Evolutionary conservation across 2,113 vertebrate genomes (phyloP).

Genomic region (Lota lota): DNA sequence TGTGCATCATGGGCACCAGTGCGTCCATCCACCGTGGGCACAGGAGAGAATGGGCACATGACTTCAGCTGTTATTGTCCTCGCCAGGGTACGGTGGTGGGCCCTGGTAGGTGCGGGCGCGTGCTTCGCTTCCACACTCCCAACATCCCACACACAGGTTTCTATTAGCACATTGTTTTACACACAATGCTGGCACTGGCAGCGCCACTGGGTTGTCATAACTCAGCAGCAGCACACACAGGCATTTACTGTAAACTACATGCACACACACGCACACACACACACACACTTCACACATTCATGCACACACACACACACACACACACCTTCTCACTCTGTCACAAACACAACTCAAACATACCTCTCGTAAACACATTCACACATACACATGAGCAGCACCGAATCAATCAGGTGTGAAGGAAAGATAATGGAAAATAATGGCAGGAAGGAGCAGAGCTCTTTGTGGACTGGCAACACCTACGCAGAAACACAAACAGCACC

Average conservation of each 20-base stretch:
- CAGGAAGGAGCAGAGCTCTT: constrained; percentile 9
- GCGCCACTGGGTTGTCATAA: constrained; percentile 30
- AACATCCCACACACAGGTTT: constrained; percentile 41
- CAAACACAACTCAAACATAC: too few relatives aligned
- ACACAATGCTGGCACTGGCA: constrained; percentile 48
- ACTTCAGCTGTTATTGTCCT: constrained; percentile 29
- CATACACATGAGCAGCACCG: background rate
- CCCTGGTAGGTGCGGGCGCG: constrained; percentile 47
- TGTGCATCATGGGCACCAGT: too few relatives aligned
- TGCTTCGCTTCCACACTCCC: constrained; percentile 41
- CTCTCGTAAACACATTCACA: too few relatives aligned
- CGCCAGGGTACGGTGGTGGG: constrained; percentile 28
- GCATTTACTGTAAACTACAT: too few relatives aligned
- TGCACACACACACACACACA: too few relatives aligned
- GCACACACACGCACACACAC: too few relatives aligned
- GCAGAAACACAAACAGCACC: constrained; percentile 25
- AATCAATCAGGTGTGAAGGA: constrained; percentile 37
- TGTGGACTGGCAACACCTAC: constrained; percentile 14
- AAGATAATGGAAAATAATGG: constrained; percentile 32
- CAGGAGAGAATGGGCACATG: constrained; percentile 20
- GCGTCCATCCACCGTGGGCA: constrained; percentile 3
- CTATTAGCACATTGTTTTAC: constrained; percentile 57
- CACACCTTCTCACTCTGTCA: background rate
- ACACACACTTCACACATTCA: too few relatives aligned
- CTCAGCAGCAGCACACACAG: background rate